These are phyloP conservation scores for Phymatocera aterrima DNA, from an alignment of 2,888 invertebrate genomes.

Conservation along the genomic window DNA sequence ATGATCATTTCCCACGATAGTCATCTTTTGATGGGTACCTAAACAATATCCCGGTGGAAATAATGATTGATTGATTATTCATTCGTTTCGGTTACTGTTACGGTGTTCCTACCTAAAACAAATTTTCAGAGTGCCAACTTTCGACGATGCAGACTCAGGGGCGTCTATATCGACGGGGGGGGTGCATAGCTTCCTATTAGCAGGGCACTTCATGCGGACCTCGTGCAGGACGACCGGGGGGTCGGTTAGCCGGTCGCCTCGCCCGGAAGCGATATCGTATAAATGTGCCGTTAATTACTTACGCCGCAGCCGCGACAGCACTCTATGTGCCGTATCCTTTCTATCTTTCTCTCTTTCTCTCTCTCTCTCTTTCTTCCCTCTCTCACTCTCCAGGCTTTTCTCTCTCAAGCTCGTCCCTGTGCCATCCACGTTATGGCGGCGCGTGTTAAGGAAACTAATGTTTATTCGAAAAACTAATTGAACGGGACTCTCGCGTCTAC, in stretches of 20 bases:
- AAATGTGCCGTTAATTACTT: constrained; percentile 74
- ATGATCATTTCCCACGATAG: neutral
- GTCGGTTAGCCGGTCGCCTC: constrained; percentile 54
- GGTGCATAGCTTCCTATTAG: constrained; percentile 70
- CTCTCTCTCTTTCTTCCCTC: constrained; percentile 50
- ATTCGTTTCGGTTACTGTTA: neutral
- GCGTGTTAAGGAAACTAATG: constrained; percentile 73
- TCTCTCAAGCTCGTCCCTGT: constrained; percentile 56
- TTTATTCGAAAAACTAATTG: constrained; percentile 73
- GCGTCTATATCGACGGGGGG: constrained; percentile 42
- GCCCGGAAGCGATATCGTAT: constrained; percentile 69
- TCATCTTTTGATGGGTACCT: neutral
- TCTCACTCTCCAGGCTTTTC: constrained; percentile 51
- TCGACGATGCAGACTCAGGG: constrained; percentile 34
- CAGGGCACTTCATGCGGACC: constrained; percentile 65
- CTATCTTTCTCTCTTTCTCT: constrained; percentile 44
- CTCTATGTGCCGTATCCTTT: constrained; percentile 47
- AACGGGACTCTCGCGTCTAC: constrained; percentile 74
- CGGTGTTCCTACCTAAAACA: neutral
- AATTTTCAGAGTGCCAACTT: constrained; percentile 28
- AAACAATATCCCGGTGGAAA: neutral
- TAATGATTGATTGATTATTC: constrained; percentile 10
- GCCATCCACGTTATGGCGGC: constrained; percentile 67
- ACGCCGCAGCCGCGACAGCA: constrained; percentile 67
- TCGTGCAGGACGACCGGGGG: constrained; percentile 49